Evolutionary conservation across 2,888 invertebrate species (phyloP).

Genomic region (Lobophora halterata): DNA sequence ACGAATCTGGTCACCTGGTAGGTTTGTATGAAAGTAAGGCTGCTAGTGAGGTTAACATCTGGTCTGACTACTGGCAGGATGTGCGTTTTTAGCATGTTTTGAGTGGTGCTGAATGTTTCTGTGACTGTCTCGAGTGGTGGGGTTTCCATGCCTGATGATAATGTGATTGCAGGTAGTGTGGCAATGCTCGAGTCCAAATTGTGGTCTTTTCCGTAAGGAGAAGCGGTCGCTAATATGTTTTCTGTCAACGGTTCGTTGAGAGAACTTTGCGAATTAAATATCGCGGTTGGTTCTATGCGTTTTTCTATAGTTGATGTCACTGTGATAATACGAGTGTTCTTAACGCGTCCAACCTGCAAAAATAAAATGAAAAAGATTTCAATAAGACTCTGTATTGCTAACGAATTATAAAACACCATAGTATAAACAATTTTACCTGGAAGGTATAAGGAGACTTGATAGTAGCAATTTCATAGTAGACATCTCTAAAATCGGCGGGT

Average conservation of each 20-base stretch:
- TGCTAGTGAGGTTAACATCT: constrained; percentile 86
- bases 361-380: constrained; percentile 18
- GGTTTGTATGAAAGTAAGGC: constrained; percentile 92
- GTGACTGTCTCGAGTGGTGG: constrained; percentile 93
- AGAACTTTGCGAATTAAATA: constrained; percentile 78
- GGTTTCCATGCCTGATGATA: constrained; percentile 89
- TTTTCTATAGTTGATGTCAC: constrained; percentile 93
- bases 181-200: constrained; percentile 89
- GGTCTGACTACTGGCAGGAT: constrained; percentile 88
- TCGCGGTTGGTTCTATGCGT: constrained; percentile 83
- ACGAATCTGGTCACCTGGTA: constrained; percentile 93
- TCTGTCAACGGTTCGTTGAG: constrained; percentile 91
- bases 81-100: constrained; percentile 93
- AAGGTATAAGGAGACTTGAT: constrained; percentile 94
- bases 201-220: constrained; percentile 86
- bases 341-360: constrained; percentile 90
- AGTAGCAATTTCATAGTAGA: constrained; percentile 94
- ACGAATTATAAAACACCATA: neutral
- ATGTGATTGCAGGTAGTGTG: constrained; percentile 89
- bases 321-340: constrained; percentile 93
- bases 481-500: constrained; percentile 90
- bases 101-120: constrained; percentile 95
- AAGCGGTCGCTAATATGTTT: constrained; percentile 90
- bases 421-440: constrained; percentile 87
- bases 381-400: constrained; percentile 5